phyloP scores from a whole-genome alignment of 2,888 invertebrate genomes.

The Mactromeris polynyma region DNA sequence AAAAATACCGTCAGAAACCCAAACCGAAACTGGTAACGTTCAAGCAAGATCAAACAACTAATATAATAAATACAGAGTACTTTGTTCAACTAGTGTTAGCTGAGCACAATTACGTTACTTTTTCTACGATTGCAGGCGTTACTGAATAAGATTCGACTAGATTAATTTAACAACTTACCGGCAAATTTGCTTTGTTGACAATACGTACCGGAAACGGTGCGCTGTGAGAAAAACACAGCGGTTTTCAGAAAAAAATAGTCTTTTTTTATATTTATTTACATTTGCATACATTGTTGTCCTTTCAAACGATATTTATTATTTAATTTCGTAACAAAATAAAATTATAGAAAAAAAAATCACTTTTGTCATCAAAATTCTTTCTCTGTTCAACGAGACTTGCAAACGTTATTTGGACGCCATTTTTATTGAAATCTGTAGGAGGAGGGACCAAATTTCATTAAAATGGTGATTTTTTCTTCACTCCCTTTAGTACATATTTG shows the following conservation, averaged over 20 bases:
- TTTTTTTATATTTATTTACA: not conserved
- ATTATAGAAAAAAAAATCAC: not conserved
- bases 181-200: conserved; percentile 18
- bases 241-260: not conserved
- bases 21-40: no score
- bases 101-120: no score
- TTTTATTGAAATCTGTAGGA: conserved; percentile 57
- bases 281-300: no score
- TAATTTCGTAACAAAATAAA: not conserved
- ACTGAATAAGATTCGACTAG: not conserved
- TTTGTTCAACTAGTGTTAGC: no score
- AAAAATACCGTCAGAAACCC: no score
- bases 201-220: conserved; percentile 39
- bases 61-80: no score
- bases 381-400: conserved; percentile 21
- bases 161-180: conserved; percentile 9
- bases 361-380: not conserved
- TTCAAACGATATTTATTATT: no score
- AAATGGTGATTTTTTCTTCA: conserved; percentile 54
- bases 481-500: not conserved
- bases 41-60: no score
- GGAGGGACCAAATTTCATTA: conserved; percentile 60
- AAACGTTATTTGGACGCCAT: conserved; percentile 61
- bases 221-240: not conserved
- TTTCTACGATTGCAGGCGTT: not conserved